phyloP scores from a whole-genome alignment of 1,140 invertebrate species.

The Diachasma alloeum region DNA sequence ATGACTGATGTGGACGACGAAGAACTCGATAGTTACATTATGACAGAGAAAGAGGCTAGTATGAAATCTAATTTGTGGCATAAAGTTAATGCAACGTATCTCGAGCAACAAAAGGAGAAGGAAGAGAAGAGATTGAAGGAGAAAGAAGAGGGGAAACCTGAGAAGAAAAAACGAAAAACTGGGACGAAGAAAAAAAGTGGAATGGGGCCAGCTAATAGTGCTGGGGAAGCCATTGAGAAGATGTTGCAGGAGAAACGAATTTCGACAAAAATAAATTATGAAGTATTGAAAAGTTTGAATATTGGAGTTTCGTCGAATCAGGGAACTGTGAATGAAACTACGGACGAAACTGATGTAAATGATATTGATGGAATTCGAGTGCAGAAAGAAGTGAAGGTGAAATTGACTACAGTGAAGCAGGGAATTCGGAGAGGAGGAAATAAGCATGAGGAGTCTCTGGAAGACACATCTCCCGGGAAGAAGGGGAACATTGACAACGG shows the following conservation, averaged over 20 bases:
- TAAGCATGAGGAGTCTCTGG: not conserved
- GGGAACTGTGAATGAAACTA: not conserved
- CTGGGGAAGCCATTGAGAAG: conserved; percentile 92
- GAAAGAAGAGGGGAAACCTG: conserved; percentile 80
- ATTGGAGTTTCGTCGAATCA: conserved; percentile 48
- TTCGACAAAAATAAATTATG: conserved; percentile 97
- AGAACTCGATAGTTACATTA: conserved; percentile 88
- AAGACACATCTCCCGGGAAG: not conserved
- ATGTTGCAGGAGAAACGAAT: conserved; percentile 95
- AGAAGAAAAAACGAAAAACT: conserved; percentile 76
- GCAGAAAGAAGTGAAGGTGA: conserved; percentile 74
- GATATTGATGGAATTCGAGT: not conserved
- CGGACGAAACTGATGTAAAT: not conserved
- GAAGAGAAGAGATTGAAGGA: conserved; percentile 79
- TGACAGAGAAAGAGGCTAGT: conserved; percentile 80
- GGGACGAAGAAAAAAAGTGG: conserved; percentile 70
- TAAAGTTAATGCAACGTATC: conserved; percentile 82
- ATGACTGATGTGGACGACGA: conserved; percentile 85
- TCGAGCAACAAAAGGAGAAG: conserved; percentile 85
- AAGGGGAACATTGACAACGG: not conserved
- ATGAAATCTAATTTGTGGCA: conserved; percentile 87
- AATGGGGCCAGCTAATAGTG: conserved; percentile 76
- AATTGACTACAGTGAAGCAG: conserved; percentile 56
- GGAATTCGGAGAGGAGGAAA: not conserved
- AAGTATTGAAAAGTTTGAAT: conserved; percentile 88